Evolutionary conservation across 2,113 vertebrate genomes (phyloP), one percentile per base, ranked within the genome.

Genomic region (Salvator merianae): DNA sequence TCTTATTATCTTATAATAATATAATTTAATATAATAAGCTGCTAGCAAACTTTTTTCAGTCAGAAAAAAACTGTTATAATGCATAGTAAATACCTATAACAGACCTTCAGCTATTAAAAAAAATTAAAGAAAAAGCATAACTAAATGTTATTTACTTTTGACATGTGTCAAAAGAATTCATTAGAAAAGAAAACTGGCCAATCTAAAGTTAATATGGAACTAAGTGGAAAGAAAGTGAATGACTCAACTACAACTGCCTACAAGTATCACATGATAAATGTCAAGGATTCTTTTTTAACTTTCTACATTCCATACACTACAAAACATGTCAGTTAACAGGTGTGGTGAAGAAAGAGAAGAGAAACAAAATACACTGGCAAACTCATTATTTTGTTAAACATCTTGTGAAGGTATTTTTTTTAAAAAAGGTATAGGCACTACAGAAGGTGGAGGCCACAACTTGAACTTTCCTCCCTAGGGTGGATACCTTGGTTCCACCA

Each of bases 401-500:
- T 3, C 32, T 30, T 72, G 18, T 22, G 18, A 32, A 7, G 13
- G 68, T 47, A 69, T 14, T 16, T 36, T 62, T 40, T 34, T 3
- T 7, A 10, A 65, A 74, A 73, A 74, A n/a, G n/a, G 34, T 32
- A 24, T 26, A 47, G 26, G 43, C 55, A 53, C 62, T 38, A 30
- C 75, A 73, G 73, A 73, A 71, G 53, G 77, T 71, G 18, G 5
- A 78, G 79, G 85, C 74, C 77, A 43, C 20, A 72, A 50, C 76
- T 65, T 82, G 74, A 77, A 78, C 79, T 86, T 86, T 73, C 66
- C 53, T 78, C 78, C 68, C 82, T 47, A 63, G 55, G 38, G 66
- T 77, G 83, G 62, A 84, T 78, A 50, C 75, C 75, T 55, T 32
- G 30, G 34, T 86, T 86, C 87, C 75, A 86, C 91, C 91, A 71